Base-by-base conservation (phyloP, 2,113 vertebrate genomes). In the Sturnus vulgaris region DNA sequence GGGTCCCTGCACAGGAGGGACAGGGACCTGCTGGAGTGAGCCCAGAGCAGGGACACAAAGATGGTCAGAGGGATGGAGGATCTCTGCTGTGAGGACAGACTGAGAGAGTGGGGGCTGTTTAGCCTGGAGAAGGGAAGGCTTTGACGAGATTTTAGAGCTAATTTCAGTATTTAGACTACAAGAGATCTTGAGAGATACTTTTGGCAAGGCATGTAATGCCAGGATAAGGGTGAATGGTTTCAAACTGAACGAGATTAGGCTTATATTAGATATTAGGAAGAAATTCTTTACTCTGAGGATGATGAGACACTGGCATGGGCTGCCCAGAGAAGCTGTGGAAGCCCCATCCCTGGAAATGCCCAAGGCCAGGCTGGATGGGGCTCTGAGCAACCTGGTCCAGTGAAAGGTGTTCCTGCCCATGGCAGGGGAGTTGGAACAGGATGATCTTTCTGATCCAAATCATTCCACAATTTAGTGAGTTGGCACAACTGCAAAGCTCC, bases 71-170 rank as follows among this genome's bases (percentile, higher is more conserved):
- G 15, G 19, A 0, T 52, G 33, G 5, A 66, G 15, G 1, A 53
- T 0, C 61, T 46, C 2, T 68, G 7, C 53, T 46, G 0, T 75
- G 24, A 42, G 9, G 3, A 13, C 40, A 53, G 24, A 23, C 28
- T 68, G 46, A 35, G 21, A 66, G 46, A 53, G 13, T 7, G 14
- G 60, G 10, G 3, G 4, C 10, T 53, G 15, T 46, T 75, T 5
- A 53, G 23, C 46, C 39, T 31, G n/a, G 16, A 68, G 8, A 60
- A 82, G n/a, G 10, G 30, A 75, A 68, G 46, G 9, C 14, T 75
- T 28, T 82, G 9, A 9, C 6, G 47, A 25, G 39, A 75, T 53
- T 24, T 40, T 35, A 68, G 9, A 46, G 39, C 13, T 39, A 50
- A 37, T 82, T 53, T 73, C 46, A 66, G 11, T n/a, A 27, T 15